These are phyloP conservation scores for Vollenhovia emeryi DNA, from an alignment of 1,140 invertebrate species.

Conservation along the genomic window DNA sequence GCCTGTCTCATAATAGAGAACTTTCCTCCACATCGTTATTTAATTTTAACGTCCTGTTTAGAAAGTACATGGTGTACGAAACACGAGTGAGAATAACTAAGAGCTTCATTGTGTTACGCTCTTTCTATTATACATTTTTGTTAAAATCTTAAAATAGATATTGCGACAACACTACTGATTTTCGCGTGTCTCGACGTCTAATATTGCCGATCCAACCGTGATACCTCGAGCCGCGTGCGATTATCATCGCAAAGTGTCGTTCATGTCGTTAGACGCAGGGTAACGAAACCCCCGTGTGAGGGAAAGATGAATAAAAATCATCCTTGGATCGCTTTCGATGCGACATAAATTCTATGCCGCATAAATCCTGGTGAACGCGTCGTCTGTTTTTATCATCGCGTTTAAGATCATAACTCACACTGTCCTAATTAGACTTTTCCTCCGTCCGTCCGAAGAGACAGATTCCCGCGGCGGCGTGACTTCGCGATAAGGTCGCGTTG, in stretches of 20 bases:
- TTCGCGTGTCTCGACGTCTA: background rate
- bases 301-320: background rate
- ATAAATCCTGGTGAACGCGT: conserved; percentile 15
- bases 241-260: background rate
- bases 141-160: background rate
- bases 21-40: too few relatives aligned
- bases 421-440: conserved; percentile 42
- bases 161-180: background rate
- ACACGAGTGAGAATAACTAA: background rate
- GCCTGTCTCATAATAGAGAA: too few relatives aligned
- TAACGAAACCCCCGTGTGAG: background rate
- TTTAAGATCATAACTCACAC: conserved; percentile 43
- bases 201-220: background rate
- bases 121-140: background rate
- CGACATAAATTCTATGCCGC: conserved; percentile 30
- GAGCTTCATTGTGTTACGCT: background rate
- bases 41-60: background rate
- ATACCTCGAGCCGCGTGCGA: background rate
- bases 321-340: conserved; percentile 30
- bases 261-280: background rate
- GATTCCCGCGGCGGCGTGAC: conserved; percentile 1
- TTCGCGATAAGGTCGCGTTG: conserved; percentile 20
- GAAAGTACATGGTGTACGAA: background rate
- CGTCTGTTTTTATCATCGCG: conserved; percentile 29
- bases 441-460: conserved; percentile 15